These are phyloP conservation scores for Torymus tubicola DNA, from an alignment of 2,888 invertebrate genomes.

Conservation along the genomic window DNA sequence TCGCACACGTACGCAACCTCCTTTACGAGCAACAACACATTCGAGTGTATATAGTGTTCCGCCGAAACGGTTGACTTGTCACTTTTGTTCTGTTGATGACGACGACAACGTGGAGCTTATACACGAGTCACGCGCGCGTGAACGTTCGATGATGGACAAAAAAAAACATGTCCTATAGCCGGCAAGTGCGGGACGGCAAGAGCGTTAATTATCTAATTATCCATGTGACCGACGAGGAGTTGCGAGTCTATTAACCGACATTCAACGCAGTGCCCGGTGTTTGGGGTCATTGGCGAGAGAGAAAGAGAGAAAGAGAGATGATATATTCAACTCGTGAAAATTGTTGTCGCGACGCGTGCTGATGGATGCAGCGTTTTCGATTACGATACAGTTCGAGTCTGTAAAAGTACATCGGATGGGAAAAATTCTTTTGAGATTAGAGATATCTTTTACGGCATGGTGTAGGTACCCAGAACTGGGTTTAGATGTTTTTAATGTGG, in stretches of 20 bases:
- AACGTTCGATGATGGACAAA: not conserved
- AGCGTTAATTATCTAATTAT: constrained; percentile 50
- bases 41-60: too few relatives aligned
- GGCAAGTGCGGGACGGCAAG: not conserved
- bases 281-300: constrained; percentile 41
- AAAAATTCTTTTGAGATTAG: too few relatives aligned
- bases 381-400: too few relatives aligned
- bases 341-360: not conserved
- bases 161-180: not conserved
- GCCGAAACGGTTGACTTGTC: constrained; percentile 24
- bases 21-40: too few relatives aligned
- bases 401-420: too few relatives aligned
- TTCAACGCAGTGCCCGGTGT: not conserved
- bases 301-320: too few relatives aligned
- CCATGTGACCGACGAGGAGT: constrained; percentile 8
- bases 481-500: too few relatives aligned
- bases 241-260: constrained; percentile 46
- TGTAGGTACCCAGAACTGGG: too few relatives aligned
- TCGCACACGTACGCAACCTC: too few relatives aligned
- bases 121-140: not conserved
- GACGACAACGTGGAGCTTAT: not conserved
- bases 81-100: constrained; percentile 32
- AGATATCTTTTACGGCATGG: too few relatives aligned
- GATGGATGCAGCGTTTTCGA: too few relatives aligned
- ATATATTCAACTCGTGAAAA: constrained; percentile 22